Percentiles rank a stretch among this genome's conserved stretches.
Conservation (phyloP, 2,888 invertebrate genomes). For the Scaptomyza cyrtandrae region DNA sequence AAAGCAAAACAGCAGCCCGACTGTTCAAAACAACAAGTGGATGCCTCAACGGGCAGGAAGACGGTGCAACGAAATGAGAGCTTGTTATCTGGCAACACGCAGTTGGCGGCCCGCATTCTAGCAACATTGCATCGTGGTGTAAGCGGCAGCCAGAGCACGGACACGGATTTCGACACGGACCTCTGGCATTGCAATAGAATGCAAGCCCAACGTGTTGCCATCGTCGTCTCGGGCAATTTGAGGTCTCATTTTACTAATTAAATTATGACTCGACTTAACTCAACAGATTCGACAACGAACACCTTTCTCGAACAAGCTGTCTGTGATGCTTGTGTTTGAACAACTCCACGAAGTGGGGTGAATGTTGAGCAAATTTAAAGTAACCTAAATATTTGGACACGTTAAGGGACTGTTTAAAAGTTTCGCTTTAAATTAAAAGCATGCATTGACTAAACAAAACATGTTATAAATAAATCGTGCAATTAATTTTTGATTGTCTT, state of each 20-base stretch:
- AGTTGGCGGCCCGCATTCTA: conserved; percentile 55
- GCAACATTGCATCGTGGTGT: conserved; percentile 20
- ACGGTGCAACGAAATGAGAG: conserved; percentile 8
- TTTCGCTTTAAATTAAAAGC: background rate
- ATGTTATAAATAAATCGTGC: too few species aligned
- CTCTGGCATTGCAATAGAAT: conserved; percentile 64
- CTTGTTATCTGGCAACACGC: conserved; percentile 69
- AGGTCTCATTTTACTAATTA: conserved; percentile 80
- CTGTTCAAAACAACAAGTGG: conserved; percentile 45
- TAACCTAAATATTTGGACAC: conserved; percentile 14
- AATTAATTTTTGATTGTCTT: too few species aligned
- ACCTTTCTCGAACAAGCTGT: conserved; percentile 28
- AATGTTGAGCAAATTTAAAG: conserved; percentile 12
- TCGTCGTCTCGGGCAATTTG: conserved; percentile 61
- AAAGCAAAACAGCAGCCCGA: conserved; percentile 60
- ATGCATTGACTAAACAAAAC: too few species aligned
- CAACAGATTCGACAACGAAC: conserved; percentile 61
- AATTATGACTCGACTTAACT: conserved; percentile 66
- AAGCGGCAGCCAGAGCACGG: conserved; percentile 8
- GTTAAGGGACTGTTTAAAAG: too few species aligned
- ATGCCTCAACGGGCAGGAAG: conserved; percentile 5
- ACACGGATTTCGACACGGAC: conserved; percentile 22
- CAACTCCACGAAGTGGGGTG: background rate
- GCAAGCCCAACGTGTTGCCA: conserved; percentile 36
- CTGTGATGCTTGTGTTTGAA: conserved; percentile 26